Percentiles rank a stretch among this genome's conserved stretches.
Conservation (phyloP, 2,797 vertebrate species). For the Eidolon dupreanum region DNA sequence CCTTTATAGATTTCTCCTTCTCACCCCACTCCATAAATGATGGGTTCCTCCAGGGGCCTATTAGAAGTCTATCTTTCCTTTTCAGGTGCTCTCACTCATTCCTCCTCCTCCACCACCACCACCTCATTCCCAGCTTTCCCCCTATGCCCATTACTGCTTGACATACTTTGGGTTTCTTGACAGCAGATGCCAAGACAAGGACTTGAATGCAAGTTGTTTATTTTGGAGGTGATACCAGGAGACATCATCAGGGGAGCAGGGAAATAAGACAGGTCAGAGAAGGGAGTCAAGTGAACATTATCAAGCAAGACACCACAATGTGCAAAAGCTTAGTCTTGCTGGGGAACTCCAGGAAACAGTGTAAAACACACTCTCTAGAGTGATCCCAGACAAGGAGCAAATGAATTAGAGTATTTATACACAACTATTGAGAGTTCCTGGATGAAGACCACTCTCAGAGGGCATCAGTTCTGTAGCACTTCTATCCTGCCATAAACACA, state of each 20-base stretch:
- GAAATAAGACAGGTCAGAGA: not conserved
- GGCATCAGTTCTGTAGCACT: not conserved
- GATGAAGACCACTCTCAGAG: not conserved
- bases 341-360: not conserved
- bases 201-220: not conserved
- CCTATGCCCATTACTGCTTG: not conserved
- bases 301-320: not conserved
- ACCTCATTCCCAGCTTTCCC: not conserved
- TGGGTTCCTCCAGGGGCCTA: not conserved
- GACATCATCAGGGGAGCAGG: not conserved
- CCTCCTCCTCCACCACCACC: not conserved
- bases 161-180: not conserved
- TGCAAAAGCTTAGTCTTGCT: not conserved
- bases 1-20: not conserved
- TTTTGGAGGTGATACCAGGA: not conserved
- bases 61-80: not conserved
- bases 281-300: not conserved
- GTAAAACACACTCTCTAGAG: not conserved
- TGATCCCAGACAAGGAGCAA: not conserved
- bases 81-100: not conserved
- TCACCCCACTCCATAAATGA: not conserved
- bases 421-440: not conserved
- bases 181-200: not conserved
- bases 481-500: not conserved
- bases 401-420: not conserved